Base-by-base conservation (phyloP, 2,888 invertebrate genomes). In the Linyphia triangularis region DNA sequence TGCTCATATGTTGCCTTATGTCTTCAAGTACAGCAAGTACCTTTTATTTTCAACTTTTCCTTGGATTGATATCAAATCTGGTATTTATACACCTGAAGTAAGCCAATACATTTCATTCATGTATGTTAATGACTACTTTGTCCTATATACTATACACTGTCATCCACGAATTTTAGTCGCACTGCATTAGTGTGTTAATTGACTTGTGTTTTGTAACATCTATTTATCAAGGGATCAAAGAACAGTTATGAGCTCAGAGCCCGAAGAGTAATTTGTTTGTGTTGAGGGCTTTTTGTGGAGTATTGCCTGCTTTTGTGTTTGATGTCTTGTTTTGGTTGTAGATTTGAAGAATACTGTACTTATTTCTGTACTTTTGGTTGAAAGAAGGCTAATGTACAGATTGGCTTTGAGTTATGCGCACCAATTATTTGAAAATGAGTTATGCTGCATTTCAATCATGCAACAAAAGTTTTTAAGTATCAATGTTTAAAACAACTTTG, bases 131-230 rank as follows among this genome's bases (percentile, higher is more conserved):
- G 19, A 13, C 26, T 9, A 33, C 30, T n/a, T n/a, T 19, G 22
- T n/a, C 67, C 7, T 33, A n/a, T n/a, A 19, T 33, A 33, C 6
- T 67, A 67, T 33, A 67, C 67, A 67, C 19, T 67, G 67, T 67
- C 33, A 67, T 67, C 67, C 30, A 67, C n/a, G 30, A 67, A 67
- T 33, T 67, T 67, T 67, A 67, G 67, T 67, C 67, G 67, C 67
- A 67, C 67, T 67, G 33, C 30, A 30, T 30, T 51, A 9, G 28
- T 67, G n/a, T n/a, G 33, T 30, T 16, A 67, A 67, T 19, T 30
- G 19, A 67, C 67, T 67, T 67, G 33, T 19, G 67, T 67, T 67
- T 67, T 67, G 67, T 67, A 33, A 30, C 33, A 24, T 26, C 63
- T 63, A 16, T 63, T 67, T 67, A 33, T 7, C n/a, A 19, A 33